Conservation (phyloP, 2,113 vertebrate species). For the Micronycteris hirsuta region DNA sequence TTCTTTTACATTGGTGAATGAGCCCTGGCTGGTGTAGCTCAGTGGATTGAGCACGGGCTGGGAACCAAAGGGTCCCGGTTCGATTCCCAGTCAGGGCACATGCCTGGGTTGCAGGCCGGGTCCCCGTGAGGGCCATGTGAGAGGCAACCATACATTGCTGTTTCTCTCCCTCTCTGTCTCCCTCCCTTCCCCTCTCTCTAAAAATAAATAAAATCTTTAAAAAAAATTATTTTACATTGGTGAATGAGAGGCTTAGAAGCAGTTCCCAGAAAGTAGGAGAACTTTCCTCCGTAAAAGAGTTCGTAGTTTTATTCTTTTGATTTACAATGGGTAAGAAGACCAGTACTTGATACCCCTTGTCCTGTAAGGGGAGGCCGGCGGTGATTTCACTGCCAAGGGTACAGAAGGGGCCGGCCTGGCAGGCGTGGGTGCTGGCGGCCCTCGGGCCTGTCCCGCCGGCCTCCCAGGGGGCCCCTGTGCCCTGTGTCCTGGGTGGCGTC, state of each 20-base stretch:
- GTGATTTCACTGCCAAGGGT: background rate
- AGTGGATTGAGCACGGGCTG: no score
- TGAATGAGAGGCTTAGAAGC: background rate
- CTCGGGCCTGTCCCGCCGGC: fast-evolving
- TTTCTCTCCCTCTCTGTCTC: no score
- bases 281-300: background rate
- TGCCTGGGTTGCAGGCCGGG: no score
- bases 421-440: fast-evolving
- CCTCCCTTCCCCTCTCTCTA: no score
- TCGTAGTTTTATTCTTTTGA: background rate
- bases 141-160: no score
- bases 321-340: background rate
- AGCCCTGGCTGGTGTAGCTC: no score
- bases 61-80: no score
- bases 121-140: no score
- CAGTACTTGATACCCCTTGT: fast-evolving
- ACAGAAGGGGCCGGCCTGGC: background rate
- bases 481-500: background rate
- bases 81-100: no score
- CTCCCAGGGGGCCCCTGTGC: background rate
- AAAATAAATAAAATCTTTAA: no score
- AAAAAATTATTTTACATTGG: no score
- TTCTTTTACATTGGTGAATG: no score
- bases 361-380: fast-evolving
- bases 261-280: background rate